A percentile compares a stretch with the other conserved stretches of the same genome.
Evolutionary conservation across 2,797 vertebrate species (phyloP).

Genomic region (Hippoglossus hippoglossus): DNA sequence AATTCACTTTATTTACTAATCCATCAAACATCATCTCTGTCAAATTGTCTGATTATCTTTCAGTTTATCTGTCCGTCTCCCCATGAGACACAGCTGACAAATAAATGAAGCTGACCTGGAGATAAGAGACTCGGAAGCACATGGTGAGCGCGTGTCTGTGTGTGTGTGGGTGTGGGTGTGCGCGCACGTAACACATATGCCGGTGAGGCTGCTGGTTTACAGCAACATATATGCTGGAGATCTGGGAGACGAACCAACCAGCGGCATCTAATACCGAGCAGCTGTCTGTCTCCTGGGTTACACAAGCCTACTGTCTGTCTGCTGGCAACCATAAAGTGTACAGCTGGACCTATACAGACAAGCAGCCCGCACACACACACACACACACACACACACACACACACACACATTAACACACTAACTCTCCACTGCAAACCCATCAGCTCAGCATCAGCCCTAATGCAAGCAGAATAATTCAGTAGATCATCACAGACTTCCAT

Average conservation of each 20-base stretch:
- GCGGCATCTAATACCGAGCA: constrained; percentile 79
- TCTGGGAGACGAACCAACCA: constrained; percentile 66
- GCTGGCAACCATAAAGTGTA: constrained; percentile 72
- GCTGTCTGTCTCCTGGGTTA: constrained; percentile 81
- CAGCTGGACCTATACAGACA: constrained; percentile 69
- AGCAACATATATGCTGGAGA: constrained; percentile 49
- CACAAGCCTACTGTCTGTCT: constrained; percentile 71
- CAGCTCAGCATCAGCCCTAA: constrained; percentile 39
- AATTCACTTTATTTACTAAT: constrained; percentile 30
- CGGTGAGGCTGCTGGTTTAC: constrained; percentile 39
- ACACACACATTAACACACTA: constrained; percentile 21
- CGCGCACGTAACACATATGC: constrained; percentile 20
- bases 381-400: constrained; percentile 27
- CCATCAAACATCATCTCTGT: constrained; percentile 34
- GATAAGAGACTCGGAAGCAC: constrained; percentile 29
- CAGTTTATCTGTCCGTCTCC: neutral
- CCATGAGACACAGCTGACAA: constrained; percentile 31
- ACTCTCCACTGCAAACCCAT: constrained; percentile 42
- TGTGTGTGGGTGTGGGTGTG: constrained; percentile 6
- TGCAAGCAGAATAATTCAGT: constrained; percentile 46
- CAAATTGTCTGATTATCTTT: constrained; percentile 3
- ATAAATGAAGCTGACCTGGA: constrained; percentile 41
- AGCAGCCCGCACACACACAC: constrained; percentile 30
- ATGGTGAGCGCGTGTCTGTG: constrained; percentile 17
- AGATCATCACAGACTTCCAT: constrained; percentile 34